Percentiles rank a stretch among this genome's conserved stretches.
phyloP scores from a whole-genome alignment of 2,797 vertebrate genomes.

The Oceanodroma leucorhoa region DNA sequence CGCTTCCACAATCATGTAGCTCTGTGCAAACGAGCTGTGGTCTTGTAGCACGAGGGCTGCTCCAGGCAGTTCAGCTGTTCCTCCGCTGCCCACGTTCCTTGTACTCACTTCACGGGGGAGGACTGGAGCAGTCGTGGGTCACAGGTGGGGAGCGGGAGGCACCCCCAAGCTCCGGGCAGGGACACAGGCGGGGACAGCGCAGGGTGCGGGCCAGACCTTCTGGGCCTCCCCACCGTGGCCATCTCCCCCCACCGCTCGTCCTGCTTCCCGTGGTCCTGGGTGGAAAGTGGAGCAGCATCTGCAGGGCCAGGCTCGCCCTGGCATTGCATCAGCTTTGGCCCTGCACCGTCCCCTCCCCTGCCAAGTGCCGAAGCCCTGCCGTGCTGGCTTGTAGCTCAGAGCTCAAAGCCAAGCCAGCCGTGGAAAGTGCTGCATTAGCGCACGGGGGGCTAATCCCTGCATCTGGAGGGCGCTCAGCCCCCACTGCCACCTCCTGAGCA shows the following conservation, averaged over 20 bases:
- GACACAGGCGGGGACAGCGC: fast-evolving
- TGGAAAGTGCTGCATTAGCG: neutral
- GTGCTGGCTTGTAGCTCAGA: neutral
- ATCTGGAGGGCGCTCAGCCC: neutral
- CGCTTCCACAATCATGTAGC: neutral
- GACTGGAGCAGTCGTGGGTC: neutral
- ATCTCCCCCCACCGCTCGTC: fast-evolving
- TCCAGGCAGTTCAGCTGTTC: neutral
- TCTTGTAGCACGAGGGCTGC: neutral
- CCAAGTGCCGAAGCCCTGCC: slow-evolving; percentile 45
- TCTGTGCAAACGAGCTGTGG: neutral
- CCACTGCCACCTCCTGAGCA: neutral
- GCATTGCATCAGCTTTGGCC: slow-evolving; percentile 34
- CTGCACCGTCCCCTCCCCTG: slow-evolving; percentile 11
- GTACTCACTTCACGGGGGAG: fast-evolving
- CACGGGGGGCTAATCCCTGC: neutral
- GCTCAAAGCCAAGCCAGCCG: slow-evolving; percentile 21
- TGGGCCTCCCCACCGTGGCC: fast-evolving
- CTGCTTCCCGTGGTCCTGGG: neutral
- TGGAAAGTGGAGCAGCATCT: slow-evolving; percentile 23
- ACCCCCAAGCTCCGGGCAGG: fast-evolving
- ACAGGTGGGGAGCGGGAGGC: neutral
- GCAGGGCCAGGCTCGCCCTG: neutral
- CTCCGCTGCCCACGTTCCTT: neutral
- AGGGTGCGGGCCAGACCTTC: neutral